Percentiles rank a stretch among this genome's conserved stretches.
Evolutionary conservation across 2,113 vertebrate species (phyloP).

Genomic region (Tachuris rubrigastra): DNA sequence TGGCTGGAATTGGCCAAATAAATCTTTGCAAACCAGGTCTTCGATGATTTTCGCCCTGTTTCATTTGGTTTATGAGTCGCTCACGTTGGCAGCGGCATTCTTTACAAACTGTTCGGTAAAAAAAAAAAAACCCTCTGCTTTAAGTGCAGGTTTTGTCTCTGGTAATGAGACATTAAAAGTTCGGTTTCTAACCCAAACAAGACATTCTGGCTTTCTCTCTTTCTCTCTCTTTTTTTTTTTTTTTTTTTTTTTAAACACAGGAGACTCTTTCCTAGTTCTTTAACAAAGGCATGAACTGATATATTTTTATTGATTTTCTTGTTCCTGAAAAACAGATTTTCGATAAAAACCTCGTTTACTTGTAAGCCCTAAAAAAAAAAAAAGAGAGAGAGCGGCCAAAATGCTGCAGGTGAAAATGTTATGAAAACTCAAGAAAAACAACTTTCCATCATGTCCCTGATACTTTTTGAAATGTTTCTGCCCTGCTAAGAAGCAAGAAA

Average conservation of each 20-base stretch:
- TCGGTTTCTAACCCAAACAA: not conserved
- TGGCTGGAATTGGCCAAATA: not conserved
- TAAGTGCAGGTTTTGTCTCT: rapidly evolving
- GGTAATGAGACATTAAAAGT: not conserved
- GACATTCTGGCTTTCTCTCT: not conserved
- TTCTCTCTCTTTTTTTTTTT: not conserved
- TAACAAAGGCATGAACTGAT: slow-evolving; percentile 26
- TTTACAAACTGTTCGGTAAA: not conserved
- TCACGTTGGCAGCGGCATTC: rapidly evolving
- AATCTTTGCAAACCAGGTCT: slow-evolving; percentile 11
- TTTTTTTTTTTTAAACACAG: not conserved
- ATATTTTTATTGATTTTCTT: slow-evolving; percentile 47
- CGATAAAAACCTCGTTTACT: slow-evolving; percentile 37
- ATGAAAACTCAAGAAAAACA: slow-evolving; percentile 56
- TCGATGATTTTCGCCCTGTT: not conserved
- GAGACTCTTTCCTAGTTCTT: not conserved
- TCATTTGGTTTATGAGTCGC: not conserved
- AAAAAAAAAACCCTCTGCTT: not conserved
- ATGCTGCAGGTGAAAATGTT: slow-evolving; percentile 41
- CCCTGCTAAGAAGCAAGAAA: not conserved
- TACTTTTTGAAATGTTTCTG: not conserved
- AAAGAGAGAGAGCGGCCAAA: not conserved
- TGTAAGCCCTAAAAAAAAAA: not conserved
- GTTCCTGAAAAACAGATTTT: slow-evolving; percentile 56
- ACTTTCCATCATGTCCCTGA: slow-evolving; percentile 21